phyloP scores from a whole-genome alignment of 2,888 invertebrate genomes.

The Spodoptera littoralis region DNA sequence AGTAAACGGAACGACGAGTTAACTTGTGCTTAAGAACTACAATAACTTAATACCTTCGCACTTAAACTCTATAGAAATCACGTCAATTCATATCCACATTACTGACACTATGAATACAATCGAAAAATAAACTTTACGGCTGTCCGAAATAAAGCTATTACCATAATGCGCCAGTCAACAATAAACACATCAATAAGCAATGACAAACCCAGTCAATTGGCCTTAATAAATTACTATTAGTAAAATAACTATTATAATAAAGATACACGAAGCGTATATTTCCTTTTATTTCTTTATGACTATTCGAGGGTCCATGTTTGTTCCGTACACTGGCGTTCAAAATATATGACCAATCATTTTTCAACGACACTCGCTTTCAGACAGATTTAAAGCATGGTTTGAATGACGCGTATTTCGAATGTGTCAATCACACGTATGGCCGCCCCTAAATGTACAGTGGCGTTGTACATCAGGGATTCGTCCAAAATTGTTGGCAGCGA shows the following conservation, averaged over 20 bases:
- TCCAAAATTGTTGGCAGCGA: constrained; percentile 30
- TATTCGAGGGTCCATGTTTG: constrained; percentile 34
- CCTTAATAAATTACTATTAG: constrained; percentile 57
- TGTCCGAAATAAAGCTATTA: constrained; percentile 37
- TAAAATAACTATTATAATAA: constrained; percentile 50
- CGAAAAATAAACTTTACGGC: constrained; percentile 9
- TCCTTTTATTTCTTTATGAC: constrained; percentile 48
- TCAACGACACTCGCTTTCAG: constrained; percentile 74
- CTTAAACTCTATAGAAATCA: too few relatives aligned
- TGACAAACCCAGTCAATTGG: constrained; percentile 52
- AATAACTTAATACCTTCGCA: too few relatives aligned
- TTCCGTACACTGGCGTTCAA: constrained; percentile 38
- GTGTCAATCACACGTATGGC: constrained; percentile 76
- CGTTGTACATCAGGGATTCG: constrained; percentile 52
- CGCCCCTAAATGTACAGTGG: constrained; percentile 72
- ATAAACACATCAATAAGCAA: constrained; percentile 41
- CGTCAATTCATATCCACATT: not conserved
- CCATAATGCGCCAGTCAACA: constrained; percentile 30
- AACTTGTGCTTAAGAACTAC: too few relatives aligned
- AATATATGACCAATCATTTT: constrained; percentile 76
- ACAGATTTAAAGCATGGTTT: constrained; percentile 73
- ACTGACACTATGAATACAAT: constrained; percentile 1
- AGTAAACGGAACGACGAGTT: too few relatives aligned
- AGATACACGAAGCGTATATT: constrained; percentile 32
- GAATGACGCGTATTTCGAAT: constrained; percentile 75